A percentile compares a stretch with the other conserved stretches of the same genome.
These are phyloP conservation scores for Drosophila santomea DNA, from an alignment of 1,140 invertebrate genomes.

Conservation along the genomic window DNA sequence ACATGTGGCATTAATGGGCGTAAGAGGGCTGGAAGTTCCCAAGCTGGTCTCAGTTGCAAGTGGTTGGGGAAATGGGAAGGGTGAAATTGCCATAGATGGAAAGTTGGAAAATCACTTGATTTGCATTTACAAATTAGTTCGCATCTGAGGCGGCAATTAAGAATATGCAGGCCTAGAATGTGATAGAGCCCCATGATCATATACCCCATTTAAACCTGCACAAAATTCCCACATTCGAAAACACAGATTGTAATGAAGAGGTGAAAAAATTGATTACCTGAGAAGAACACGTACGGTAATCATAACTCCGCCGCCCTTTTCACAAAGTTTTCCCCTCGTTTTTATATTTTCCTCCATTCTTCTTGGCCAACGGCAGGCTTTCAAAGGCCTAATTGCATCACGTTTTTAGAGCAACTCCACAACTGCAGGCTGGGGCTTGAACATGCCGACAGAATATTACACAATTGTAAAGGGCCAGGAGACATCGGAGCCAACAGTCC, in stretches of 20 bases:
- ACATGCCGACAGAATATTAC: constrained; percentile 59
- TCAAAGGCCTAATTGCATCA: constrained; percentile 57
- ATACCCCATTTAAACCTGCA: constrained; percentile 23
- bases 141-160: constrained; percentile 29
- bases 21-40: constrained; percentile 7
- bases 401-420: constrained; percentile 57
- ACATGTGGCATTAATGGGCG: constrained; percentile 46
- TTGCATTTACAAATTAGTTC: constrained; percentile 31
- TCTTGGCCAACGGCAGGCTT: constrained; percentile 8
- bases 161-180: constrained; percentile 16
- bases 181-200: constrained; percentile 15
- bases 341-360: constrained; percentile 5
- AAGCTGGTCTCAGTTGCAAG: constrained; percentile 18
- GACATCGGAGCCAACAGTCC: constrained; percentile 2
- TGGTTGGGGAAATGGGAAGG: constrained; percentile 10
- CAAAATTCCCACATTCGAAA: constrained; percentile 56
- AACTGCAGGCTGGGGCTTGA: constrained; percentile 16
- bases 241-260: constrained; percentile 30
- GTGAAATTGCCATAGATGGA: constrained; percentile 4
- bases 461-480: constrained; percentile 45
- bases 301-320: constrained; percentile 54
- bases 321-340: constrained; percentile 22
- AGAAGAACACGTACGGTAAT: constrained; percentile 62
- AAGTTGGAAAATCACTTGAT: constrained; percentile 27
- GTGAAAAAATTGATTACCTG: constrained; percentile 59